phyloP scores from a whole-genome alignment of 1,140 invertebrate genomes.

The Saccostrea echinata region DNA sequence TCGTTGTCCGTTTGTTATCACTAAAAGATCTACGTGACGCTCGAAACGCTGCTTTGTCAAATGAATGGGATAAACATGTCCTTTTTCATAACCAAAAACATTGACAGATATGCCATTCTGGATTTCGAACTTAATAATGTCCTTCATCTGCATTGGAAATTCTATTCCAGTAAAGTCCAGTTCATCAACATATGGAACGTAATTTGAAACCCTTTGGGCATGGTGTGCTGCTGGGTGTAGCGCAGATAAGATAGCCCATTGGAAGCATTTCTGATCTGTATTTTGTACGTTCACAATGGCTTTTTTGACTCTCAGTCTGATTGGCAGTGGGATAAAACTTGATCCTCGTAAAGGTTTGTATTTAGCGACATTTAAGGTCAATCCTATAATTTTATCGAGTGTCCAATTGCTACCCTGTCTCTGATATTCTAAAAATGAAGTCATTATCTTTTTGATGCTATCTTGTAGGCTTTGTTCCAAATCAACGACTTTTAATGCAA shows the following conservation, averaged over 20 bases:
- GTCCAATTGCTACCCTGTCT: conserved; percentile 54
- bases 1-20: conserved; percentile 47
- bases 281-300: conserved; percentile 33
- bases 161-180: conserved; percentile 24
- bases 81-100: conserved; percentile 46
- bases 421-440: conserved; percentile 49
- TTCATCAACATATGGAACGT: neutral
- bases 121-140: conserved; percentile 35
- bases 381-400: conserved; percentile 40
- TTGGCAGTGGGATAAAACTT: conserved; percentile 49
- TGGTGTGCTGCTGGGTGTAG: conserved; percentile 18
- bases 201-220: conserved; percentile 17
- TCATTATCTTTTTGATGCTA: conserved; percentile 38
- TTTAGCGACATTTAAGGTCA: conserved; percentile 40
- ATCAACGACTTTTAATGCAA: conserved; percentile 41
- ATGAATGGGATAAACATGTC: conserved; percentile 15
- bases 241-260: conserved; percentile 32
- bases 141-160: conserved; percentile 24
- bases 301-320: conserved; percentile 28
- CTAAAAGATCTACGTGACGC: conserved; percentile 42
- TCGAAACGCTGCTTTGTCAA: conserved; percentile 26
- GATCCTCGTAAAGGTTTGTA: conserved; percentile 48
- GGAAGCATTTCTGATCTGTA: conserved; percentile 3
- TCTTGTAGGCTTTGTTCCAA: conserved; percentile 9
- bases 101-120: conserved; percentile 25